Base-by-base conservation (phyloP, 2,797 vertebrate species). In the Steatocranus sp. region DNA sequence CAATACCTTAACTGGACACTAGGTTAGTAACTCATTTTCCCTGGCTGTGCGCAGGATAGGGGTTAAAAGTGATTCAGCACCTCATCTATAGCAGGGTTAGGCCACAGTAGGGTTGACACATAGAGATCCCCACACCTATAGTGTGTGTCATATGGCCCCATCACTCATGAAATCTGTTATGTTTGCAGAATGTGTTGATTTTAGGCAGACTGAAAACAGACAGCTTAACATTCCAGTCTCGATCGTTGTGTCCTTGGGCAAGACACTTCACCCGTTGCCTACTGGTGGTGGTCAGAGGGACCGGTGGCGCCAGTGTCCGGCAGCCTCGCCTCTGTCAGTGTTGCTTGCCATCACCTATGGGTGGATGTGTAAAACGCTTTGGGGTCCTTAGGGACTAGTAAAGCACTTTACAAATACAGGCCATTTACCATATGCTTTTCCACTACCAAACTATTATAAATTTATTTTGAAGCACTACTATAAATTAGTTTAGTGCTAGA, bases 381-480 rank as follows among this genome's bases (percentile, higher is more conserved):
- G n/a, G n/a, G n/a, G 10, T 50, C 5, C 49, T 50, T 50, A 50
- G 49, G n/a, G 3, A 50, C n/a, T 23, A 50, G 49, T 7, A 50
- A 23, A 51, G 49, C 0, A 1, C n/a, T 12, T 7, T 12, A 51
- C 6, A 51, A 48, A 48, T 48, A 3, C 46, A 48, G 46, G 46
- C 46, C 49, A 51, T 51, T 23, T 51, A 23, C 49, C 49, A 34
- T 34, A 66, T 38, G 61, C 7, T 20, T 66, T 38, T 66, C 34
- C 34, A 66, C 34, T 41, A 14, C 34, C 12, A 41, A 23, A 38
- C 7, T 23, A 15, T 66, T 11, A n/a, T 11, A 12, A 7, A n/a
- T 20, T 18, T 36, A n/a, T 63, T 36, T 36, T 5, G 58, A 63
- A 34, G 30, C 56, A 58, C 56, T 58, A 0, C 8, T 58, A 32